These are phyloP conservation scores for Drosophila grimshawi DNA, from an alignment of 1,140 invertebrate species.

Conservation along the genomic window DNA sequence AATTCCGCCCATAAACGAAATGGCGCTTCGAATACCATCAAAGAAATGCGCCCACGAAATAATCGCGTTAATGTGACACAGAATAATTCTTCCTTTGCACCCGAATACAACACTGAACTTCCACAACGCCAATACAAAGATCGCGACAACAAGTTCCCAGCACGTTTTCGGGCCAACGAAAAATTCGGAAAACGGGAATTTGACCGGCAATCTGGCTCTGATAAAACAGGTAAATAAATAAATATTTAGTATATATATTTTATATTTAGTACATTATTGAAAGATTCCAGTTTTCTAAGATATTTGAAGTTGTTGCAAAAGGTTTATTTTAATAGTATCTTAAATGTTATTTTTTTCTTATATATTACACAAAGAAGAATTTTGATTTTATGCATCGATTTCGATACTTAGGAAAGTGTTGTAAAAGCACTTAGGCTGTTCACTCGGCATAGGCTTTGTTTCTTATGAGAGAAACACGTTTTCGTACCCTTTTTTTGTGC, in stretches of 20 bases:
- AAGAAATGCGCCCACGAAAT: conserved; percentile 88
- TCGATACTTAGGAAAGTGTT: too few relatives aligned
- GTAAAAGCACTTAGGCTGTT: too few relatives aligned
- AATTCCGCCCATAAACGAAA: conserved; percentile 37
- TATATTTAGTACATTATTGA: background rate
- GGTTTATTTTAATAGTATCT: too few relatives aligned
- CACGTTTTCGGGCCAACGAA: conserved; percentile 86
- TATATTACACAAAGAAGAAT: too few relatives aligned
- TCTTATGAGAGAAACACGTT: too few relatives aligned
- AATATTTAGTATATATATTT: conserved; percentile 1
- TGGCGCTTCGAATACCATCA: conserved; percentile 58
- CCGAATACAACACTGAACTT: conserved; percentile 84
- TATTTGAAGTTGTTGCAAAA: too few relatives aligned
- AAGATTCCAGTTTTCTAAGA: too few relatives aligned
- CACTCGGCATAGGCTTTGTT: too few relatives aligned
- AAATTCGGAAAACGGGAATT: conserved; percentile 92
- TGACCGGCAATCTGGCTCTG: conserved; percentile 96
- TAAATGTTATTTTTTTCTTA: too few relatives aligned
- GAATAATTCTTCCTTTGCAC: conserved; percentile 84
- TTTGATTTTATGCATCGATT: too few relatives aligned
- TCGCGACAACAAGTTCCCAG: conserved; percentile 68
- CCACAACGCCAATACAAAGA: conserved; percentile 74
- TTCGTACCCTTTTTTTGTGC: too few relatives aligned
- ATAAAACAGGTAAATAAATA: conserved; percentile 91
- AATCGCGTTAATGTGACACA: conserved; percentile 85